These are phyloP conservation scores for Puma concolor DNA, from an alignment of 2,113 vertebrate genomes.

Conservation along the genomic window DNA sequence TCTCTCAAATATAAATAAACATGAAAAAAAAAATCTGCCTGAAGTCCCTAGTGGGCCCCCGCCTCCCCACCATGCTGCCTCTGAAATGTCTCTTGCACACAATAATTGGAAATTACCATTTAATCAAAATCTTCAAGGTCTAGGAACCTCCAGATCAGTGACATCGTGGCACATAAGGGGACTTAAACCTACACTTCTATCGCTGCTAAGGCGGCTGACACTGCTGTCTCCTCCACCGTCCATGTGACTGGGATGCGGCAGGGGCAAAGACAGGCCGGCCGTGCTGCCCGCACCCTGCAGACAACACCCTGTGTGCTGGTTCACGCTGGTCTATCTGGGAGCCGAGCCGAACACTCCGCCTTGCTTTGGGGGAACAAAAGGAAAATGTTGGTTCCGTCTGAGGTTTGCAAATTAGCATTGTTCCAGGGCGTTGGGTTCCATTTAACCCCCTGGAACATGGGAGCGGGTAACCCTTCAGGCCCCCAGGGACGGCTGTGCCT, in stretches of 20 bases:
- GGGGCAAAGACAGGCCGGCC: background rate
- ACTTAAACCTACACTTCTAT: background rate
- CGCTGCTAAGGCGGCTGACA: accelerated
- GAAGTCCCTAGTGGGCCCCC: background rate
- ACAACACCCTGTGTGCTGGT: background rate
- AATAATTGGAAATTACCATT: background rate
- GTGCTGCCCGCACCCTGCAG: accelerated
- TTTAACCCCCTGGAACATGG: background rate
- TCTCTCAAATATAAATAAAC: no score
- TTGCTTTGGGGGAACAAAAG: background rate
- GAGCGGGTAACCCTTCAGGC: background rate
- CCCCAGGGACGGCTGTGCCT: background rate
- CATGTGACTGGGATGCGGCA: accelerated
- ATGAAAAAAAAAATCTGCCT: background rate
- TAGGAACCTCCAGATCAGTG: background rate
- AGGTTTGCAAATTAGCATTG: background rate
- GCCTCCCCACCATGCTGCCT: background rate
- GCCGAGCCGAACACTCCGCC: background rate
- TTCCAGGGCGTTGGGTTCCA: background rate
- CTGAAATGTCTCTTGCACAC: background rate
- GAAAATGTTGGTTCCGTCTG: background rate
- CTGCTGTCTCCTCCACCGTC: accelerated
- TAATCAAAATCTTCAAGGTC: background rate
- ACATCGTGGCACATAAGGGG: background rate
- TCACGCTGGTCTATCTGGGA: background rate